Conservation (phyloP, 2,113 vertebrate genomes). For the Engraulis encrasicolus region DNA sequence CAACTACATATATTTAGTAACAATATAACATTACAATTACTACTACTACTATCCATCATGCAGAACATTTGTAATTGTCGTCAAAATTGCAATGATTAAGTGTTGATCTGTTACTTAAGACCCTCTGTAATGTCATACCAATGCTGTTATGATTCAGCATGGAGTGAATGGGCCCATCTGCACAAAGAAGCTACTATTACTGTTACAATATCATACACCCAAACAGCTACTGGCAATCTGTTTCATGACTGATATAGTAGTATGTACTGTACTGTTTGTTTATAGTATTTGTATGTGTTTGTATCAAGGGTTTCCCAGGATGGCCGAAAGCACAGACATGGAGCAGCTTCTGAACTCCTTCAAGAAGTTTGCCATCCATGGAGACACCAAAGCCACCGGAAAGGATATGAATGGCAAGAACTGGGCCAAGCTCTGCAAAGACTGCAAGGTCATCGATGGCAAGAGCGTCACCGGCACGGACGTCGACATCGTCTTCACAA, state of each 20-base stretch:
- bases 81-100: too few relatives aligned
- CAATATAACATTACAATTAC: too few relatives aligned
- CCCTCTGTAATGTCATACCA: too few relatives aligned
- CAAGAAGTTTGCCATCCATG: constrained; percentile 90
- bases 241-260: background rate
- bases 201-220: too few relatives aligned
- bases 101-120: too few relatives aligned
- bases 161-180: too few relatives aligned
- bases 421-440: constrained; percentile 97
- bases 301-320: constrained; percentile 64
- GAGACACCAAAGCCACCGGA: constrained; percentile 87
- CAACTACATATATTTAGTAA: too few relatives aligned
- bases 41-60: too few relatives aligned
- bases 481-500: constrained; percentile 95
- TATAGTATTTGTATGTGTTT: too few relatives aligned
- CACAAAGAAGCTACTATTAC: too few relatives aligned
- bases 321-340: constrained; percentile 82
- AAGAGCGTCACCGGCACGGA: constrained; percentile 87
- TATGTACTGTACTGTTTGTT: background rate
- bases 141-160: too few relatives aligned
- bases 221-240: background rate
- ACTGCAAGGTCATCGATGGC: constrained; percentile 90
- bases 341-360: constrained; percentile 84
- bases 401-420: constrained; percentile 95
- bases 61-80: too few relatives aligned